Evolutionary conservation across 1,140 invertebrate genomes (phyloP).

Genomic region (Riptortus pedestris): DNA sequence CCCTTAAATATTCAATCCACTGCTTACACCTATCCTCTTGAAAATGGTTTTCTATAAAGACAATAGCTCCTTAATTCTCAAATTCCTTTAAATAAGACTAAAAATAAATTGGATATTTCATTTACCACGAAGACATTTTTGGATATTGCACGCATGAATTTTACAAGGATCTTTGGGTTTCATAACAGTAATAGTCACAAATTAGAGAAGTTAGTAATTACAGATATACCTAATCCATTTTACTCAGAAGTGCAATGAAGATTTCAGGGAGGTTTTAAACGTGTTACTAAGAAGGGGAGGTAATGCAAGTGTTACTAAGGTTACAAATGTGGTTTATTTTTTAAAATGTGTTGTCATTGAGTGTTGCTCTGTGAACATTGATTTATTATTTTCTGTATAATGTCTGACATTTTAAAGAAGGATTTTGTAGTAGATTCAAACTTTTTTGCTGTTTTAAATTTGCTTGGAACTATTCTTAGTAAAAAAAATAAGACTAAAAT

Average conservation of each 20-base stretch:
- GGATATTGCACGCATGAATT: slow-evolving; percentile 58
- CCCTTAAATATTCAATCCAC: slow-evolving; percentile 49
- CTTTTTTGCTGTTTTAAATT: background rate
- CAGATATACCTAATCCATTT: too few relatives aligned
- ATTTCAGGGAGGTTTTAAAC: too few relatives aligned
- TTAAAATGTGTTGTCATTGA: too few relatives aligned
- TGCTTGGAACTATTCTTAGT: background rate
- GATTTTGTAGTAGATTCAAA: too few relatives aligned
- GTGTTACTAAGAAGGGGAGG: too few relatives aligned
- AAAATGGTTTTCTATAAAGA: slow-evolving; percentile 50
- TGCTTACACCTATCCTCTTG: slow-evolving; percentile 50
- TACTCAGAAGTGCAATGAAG: too few relatives aligned
- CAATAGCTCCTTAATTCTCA: slow-evolving; percentile 8
- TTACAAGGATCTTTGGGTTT: slow-evolving; percentile 58
- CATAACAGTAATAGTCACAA: slow-evolving; percentile 6
- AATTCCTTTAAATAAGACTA: background rate
- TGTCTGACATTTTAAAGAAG: too few relatives aligned
- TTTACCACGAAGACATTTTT: slow-evolving; percentile 62
- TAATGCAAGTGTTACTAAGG: too few relatives aligned
- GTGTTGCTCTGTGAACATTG: too few relatives aligned
- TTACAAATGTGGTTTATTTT: too few relatives aligned
- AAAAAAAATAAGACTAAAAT: background rate
- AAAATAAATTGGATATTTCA: slow-evolving; percentile 28
- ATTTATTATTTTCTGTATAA: too few relatives aligned
- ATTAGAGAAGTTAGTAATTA: too few relatives aligned